Evolutionary conservation across 2,797 vertebrate species (phyloP).

Genomic region (Vireo griseus): DNA sequence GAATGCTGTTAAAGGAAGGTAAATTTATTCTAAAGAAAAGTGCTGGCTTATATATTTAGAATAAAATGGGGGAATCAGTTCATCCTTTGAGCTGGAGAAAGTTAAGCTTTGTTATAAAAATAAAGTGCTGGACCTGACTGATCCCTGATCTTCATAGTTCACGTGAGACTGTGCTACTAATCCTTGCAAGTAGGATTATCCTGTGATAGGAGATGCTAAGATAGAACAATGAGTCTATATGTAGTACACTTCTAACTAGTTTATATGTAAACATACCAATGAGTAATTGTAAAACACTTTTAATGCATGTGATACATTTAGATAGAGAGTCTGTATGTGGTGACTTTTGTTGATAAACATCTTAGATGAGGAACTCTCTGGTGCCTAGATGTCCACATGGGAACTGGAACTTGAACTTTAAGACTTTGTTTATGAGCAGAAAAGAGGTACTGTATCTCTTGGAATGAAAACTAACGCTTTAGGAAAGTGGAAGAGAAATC

Average conservation of each 20-base stretch:
- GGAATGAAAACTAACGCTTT: background rate
- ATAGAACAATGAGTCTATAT: background rate
- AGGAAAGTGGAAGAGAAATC: background rate
- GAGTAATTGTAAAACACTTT: background rate
- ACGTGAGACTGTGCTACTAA: background rate
- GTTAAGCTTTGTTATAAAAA: background rate
- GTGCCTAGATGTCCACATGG: background rate
- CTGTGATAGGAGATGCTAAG: background rate
- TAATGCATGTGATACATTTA: background rate
- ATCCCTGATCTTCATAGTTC: background rate
- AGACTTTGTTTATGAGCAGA: background rate
- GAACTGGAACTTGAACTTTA: background rate
- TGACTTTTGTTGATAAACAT: background rate
- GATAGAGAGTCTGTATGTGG: background rate
- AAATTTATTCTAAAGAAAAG: background rate
- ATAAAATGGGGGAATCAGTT: background rate
- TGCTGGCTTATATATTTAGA: background rate
- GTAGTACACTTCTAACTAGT: background rate
- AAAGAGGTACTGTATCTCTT: background rate
- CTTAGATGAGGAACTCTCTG: background rate
- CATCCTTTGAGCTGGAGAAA: background rate
- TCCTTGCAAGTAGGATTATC: background rate
- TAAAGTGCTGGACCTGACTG: background rate
- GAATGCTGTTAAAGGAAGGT: slow-evolving; percentile 43
- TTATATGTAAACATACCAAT: background rate